Evolutionary conservation across 2,113 vertebrate genomes (phyloP).

Genomic region (Petrocephalus zakoni): DNA sequence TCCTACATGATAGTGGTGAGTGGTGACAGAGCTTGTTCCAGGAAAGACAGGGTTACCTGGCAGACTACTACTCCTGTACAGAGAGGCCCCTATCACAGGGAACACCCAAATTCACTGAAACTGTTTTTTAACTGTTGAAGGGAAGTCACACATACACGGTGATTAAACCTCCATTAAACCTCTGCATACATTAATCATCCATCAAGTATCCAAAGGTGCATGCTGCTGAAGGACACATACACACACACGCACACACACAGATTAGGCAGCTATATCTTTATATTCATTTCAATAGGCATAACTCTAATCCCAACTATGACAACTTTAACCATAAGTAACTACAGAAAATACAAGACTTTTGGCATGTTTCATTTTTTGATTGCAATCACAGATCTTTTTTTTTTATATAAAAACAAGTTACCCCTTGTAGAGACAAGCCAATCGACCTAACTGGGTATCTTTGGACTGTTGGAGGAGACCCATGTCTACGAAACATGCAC

Average conservation of each 20-base stretch:
- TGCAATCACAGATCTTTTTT: neutral
- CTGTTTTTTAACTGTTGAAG: no score
- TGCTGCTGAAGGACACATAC: neutral
- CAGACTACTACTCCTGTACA: neutral
- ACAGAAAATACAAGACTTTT: neutral
- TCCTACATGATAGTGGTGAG: neutral
- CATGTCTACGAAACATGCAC: neutral
- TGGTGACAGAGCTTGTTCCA: neutral
- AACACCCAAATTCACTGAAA: no score
- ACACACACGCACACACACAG: neutral
- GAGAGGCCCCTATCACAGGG: neutral
- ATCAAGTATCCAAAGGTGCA: neutral
- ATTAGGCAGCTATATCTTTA: neutral
- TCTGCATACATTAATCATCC: neutral
- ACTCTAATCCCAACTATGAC: neutral
- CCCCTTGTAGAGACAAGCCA: neutral
- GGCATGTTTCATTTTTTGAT: neutral
- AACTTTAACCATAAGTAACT: neutral
- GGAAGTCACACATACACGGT: no score
- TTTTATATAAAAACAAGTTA: neutral
- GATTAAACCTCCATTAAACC: neutral
- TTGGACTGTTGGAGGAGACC: neutral
- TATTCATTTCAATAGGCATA: neutral
- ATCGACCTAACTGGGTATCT: neutral
- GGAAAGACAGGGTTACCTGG: neutral